These are phyloP conservation scores for Andrena hattorfiana DNA, from an alignment of 2,888 invertebrate species.

Conservation along the genomic window DNA sequence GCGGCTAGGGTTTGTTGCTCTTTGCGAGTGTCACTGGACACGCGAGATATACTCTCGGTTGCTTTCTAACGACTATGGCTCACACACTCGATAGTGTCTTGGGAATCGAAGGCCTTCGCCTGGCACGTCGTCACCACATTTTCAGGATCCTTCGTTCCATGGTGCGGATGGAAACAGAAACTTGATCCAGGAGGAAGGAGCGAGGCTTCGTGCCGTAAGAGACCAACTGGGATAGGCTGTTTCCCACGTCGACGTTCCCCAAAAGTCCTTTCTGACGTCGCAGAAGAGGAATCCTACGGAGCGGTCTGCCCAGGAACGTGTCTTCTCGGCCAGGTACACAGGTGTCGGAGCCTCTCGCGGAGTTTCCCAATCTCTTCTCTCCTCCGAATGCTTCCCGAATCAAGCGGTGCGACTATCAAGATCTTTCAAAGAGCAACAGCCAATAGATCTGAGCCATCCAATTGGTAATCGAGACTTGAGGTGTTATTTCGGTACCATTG, in stretches of 20 bases:
- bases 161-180: constrained; percentile 65
- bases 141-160: constrained; percentile 83
- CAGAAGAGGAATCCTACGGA: not conserved
- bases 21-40: constrained; percentile 49
- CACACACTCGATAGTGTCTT: constrained; percentile 84
- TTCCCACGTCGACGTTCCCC: constrained; percentile 36
- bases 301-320: constrained; percentile 24
- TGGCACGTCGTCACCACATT: constrained; percentile 83
- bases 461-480: constrained; percentile 26
- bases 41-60: constrained; percentile 40
- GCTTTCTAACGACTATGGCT: constrained; percentile 78
- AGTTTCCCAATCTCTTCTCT: not conserved
- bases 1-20: constrained; percentile 6
- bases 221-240: constrained; percentile 42
- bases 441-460: constrained; percentile 80
- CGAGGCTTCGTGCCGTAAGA: constrained; percentile 52
- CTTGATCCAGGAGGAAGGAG: constrained; percentile 32
- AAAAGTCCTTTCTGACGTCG: constrained; percentile 15
- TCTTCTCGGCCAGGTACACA: not conserved
- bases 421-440: constrained; percentile 80
- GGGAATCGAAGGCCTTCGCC: constrained; percentile 76
- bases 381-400: not conserved
- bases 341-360: constrained; percentile 3
- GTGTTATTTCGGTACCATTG: not conserved
- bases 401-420: constrained; percentile 41